Evolutionary conservation across 2,113 vertebrate genomes (phyloP), one percentile per base, ranked within the genome.

Genomic region (Coregonus clupeaformis): DNA sequence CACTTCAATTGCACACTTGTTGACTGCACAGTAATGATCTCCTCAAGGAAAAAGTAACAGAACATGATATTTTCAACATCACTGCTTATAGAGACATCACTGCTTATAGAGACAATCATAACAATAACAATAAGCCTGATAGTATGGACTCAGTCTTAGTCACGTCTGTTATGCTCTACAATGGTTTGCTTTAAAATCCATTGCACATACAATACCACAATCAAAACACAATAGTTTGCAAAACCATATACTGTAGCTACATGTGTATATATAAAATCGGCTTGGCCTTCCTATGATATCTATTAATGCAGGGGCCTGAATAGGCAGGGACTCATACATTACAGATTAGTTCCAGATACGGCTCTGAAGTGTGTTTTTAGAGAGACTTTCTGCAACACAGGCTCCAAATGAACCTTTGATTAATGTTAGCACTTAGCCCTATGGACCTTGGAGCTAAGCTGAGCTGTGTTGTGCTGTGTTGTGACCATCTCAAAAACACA

Each of bases 271-370:
- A 36, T 36, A 36, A 49, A 49, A 49, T 6, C 63, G 16, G 11
- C 65, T 82, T n/a, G 27, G 29, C 68, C 75, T 65, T 32, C 82
- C 76, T 73, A 77, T 22, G 55, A 52, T 12, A 49, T 49, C 47
- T 14, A 22, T n/a, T 59, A 59, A 20, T 1, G 47, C 47, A 49
- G 11, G 4, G 3, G 47, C 11, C 47, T 16, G 47, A 49, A 16
- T 36, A 16, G 47, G 12, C 14, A 49, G 47, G 47, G 47, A 49
- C 47, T 49, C 74, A 32, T 59, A 27, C 16, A 24, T 64, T 64
- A n/a, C 16, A n/a, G 36, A 64, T 27, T 3, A 68, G 66, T 76
- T 49, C 12, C 73, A 83, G 75, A 73, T 25, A 18, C 20, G 20
- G 5, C 20, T 60, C 57, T n/a, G 57, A 60, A 60, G n/a, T 60